A percentile compares a stretch with the other conserved stretches of the same genome.
These are phyloP conservation scores for Aegithalos caudatus DNA, from an alignment of 2,113 vertebrate genomes.

Conservation along the genomic window DNA sequence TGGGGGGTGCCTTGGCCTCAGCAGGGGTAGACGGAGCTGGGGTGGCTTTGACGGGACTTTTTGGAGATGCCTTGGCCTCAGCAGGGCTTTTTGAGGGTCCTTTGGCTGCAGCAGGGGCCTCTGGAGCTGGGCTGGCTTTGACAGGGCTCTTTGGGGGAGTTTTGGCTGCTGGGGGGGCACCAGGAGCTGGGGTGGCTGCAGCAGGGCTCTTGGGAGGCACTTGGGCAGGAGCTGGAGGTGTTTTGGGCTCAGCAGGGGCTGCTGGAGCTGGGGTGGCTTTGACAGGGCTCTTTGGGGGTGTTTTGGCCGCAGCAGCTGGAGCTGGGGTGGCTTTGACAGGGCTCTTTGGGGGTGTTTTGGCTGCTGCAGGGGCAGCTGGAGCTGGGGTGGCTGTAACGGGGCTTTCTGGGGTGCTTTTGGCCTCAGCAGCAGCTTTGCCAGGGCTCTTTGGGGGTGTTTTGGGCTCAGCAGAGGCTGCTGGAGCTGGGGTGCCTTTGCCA, in stretches of 20 bases:
- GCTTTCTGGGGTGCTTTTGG: background rate
- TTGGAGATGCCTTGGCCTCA: background rate
- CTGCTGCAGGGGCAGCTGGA: background rate
- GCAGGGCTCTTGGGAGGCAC: background rate
- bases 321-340: background rate
- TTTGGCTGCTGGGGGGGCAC: background rate
- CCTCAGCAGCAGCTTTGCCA: too few relatives aligned
- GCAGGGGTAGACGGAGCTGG: accelerated
- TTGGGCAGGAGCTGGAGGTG: background rate
- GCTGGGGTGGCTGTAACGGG: background rate
- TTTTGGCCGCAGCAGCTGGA: background rate
- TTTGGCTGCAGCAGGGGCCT: background rate
- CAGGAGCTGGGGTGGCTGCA: background rate
- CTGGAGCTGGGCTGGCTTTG: background rate
- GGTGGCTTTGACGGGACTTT: background rate
- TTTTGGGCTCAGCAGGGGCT: background rate
- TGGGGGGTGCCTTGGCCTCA: background rate
- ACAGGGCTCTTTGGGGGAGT: background rate
- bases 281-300: background rate
- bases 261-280: background rate
- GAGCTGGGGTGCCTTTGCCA: background rate
- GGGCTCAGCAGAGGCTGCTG: background rate
- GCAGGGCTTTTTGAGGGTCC: background rate
- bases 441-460: background rate
- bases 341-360: background rate